Base-by-base conservation (phyloP, 2,888 invertebrate genomes). In the Lithophane leautieri region DNA sequence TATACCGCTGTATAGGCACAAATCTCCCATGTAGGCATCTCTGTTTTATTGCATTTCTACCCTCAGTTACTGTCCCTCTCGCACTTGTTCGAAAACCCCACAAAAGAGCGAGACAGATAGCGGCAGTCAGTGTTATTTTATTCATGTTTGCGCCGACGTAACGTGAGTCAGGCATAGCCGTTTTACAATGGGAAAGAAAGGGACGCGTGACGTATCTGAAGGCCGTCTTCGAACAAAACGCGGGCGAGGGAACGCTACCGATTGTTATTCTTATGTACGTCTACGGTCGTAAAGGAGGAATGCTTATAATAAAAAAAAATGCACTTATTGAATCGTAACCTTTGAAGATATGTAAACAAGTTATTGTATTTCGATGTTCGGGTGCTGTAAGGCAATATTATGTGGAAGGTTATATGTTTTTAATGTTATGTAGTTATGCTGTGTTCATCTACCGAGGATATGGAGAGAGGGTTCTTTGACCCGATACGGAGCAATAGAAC, bases 11-110 rank as follows among this genome's bases (percentile, higher is more conserved):
- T 93, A 93, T 93, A 92, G 86, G 83, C 92, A 90, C 92, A 93
- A 94, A 94, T 94, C 92, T 94, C 90, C 89, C 89, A 87, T 90
- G 92, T 93, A 93, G 93, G 91, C 91, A 88, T 91, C 78, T 90
- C 90, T 87, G 87, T 94, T 94, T 95, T 94, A 95, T 94, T 95
- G 94, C 94, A 94, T 93, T 93, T 92, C 91, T 90, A 90, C 88
- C 84, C 89, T 83, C 83, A 89, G 88, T 70, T 81, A 82, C 92
- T 84, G 79, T 92, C 93, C 89, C 93, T 86, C 88, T 95, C 91
- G 73, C 79, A 81, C 92, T 72, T 84, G 81, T 76, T 76, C 76
- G 68, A 82, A 83, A 80, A 80, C 82, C 78, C 63, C 77, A 68
- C 74, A 84, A 82, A 73, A 73, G 93, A 95, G 91, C 76, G 92